Conservation (phyloP, 2,797 vertebrate genomes). For the Gymnoscopelus microlampas region DNA sequence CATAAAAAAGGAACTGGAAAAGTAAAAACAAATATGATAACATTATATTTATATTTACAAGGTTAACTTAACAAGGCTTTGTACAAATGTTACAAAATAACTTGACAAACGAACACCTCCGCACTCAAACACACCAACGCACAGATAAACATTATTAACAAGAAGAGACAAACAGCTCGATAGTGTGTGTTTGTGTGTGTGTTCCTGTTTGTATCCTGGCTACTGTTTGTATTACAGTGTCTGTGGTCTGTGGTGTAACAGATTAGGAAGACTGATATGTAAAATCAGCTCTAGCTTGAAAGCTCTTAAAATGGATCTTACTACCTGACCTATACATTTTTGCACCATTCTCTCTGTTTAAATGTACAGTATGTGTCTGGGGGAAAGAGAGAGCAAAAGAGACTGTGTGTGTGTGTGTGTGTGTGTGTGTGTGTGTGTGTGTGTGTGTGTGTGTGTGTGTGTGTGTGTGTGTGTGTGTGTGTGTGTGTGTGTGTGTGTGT, state of each 20-base stretch:
- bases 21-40: slow-evolving; percentile 73
- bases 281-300: slow-evolving; percentile 30
- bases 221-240: slow-evolving; percentile 45
- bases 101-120: slow-evolving; percentile 69
- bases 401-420: no score
- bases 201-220: neutral
- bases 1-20: slow-evolving; percentile 76
- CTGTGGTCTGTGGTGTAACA: slow-evolving; percentile 44
- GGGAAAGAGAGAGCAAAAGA: no score
- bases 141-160: slow-evolving; percentile 61
- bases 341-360: no score
- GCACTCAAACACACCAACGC: slow-evolving; percentile 60
- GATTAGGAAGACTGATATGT: slow-evolving; percentile 51
- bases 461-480: no score
- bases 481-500: neutral
- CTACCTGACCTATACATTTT: neutral
- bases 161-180: slow-evolving; percentile 37
- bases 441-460: no score
- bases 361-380: no score
- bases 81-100: slow-evolving; percentile 88
- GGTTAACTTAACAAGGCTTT: slow-evolving; percentile 88
- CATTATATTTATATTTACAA: slow-evolving; percentile 84
- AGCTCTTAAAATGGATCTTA: slow-evolving; percentile 40
- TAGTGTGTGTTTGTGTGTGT: slow-evolving; percentile 8
- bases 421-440: no score